Evolutionary conservation across 2,797 vertebrate species (phyloP).

Genomic region (Otolemur crassicaudatus): DNA sequence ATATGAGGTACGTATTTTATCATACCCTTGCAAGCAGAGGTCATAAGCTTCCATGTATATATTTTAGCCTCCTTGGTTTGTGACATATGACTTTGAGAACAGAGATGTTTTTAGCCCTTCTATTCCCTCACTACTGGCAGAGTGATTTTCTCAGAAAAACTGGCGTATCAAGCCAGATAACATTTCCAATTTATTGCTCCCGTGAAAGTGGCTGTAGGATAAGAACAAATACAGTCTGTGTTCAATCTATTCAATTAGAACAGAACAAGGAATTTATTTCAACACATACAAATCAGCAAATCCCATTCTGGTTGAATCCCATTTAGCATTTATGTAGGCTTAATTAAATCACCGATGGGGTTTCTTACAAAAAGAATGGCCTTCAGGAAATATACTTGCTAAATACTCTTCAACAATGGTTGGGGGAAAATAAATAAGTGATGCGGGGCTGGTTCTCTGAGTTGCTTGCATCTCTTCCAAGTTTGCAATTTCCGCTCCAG

Average conservation of each 20-base stretch:
- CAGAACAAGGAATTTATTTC: conserved; percentile 78
- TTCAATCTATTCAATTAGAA: conserved; percentile 82
- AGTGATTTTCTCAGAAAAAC: conserved; percentile 70
- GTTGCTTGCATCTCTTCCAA: conserved; percentile 62
- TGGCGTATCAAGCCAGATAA: conserved; percentile 64
- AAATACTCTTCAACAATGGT: conserved; percentile 52
- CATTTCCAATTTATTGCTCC: conserved; percentile 77
- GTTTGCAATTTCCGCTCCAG: conserved; percentile 53
- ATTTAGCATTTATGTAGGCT: conserved; percentile 45
- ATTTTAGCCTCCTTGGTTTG: background rate
- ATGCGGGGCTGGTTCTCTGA: background rate
- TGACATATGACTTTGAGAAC: conserved; percentile 40
- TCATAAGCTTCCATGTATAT: background rate
- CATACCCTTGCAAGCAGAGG: background rate
- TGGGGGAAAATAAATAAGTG: conserved; percentile 47
- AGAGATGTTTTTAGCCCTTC: conserved; percentile 3
- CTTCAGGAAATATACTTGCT: conserved; percentile 67
- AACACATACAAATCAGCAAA: conserved; percentile 74
- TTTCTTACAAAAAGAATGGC: conserved; percentile 34
- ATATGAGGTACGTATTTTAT: background rate
- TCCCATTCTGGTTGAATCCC: conserved; percentile 51
- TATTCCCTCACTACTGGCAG: conserved; percentile 8
- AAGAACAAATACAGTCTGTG: conserved; percentile 79
- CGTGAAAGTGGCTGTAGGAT: conserved; percentile 65
- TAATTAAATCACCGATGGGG: conserved; percentile 76